A percentile compares a stretch with the other conserved stretches of the same genome.
Conservation (phyloP, 2,888 invertebrate genomes). For the Lucinisca nassula region DNA sequence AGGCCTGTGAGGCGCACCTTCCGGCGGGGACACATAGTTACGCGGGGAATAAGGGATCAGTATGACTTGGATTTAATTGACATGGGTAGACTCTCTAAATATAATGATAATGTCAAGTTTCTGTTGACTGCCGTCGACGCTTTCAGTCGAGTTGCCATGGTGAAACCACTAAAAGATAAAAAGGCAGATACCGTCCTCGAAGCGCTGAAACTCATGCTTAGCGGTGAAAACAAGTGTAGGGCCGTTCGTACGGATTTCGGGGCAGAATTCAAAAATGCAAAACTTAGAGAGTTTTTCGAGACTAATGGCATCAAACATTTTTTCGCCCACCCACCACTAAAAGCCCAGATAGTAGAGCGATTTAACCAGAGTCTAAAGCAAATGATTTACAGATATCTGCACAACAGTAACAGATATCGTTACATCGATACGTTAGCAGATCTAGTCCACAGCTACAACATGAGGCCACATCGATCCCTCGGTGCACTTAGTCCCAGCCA, state of each 20-base stretch:
- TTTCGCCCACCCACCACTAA: conserved; percentile 3
- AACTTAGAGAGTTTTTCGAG: background rate
- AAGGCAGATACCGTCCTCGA: background rate
- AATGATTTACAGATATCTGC: conserved; percentile 6
- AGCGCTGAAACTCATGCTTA: background rate
- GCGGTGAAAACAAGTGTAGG: conserved; percentile 11
- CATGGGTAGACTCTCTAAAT: conserved; percentile 15
- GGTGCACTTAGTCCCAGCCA: background rate
- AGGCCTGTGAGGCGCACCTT: conserved; percentile 4
- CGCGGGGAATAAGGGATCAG: conserved; percentile 3
- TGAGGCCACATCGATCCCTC: background rate
- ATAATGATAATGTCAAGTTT: conserved; percentile 4
- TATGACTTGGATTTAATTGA: conserved; percentile 14
- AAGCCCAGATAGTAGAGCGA: conserved; percentile 1
- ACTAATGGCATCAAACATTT: background rate
- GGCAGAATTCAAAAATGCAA: background rate
- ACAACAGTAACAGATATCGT: background rate
- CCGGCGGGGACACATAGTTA: background rate
- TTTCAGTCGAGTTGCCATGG: conserved; percentile 17
- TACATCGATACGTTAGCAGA: background rate
- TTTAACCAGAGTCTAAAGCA: conserved; percentile 1
- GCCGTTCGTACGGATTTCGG: background rate
- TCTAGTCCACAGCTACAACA: background rate
- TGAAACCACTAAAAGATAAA: background rate
- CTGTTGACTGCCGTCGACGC: background rate